phyloP scores from a whole-genome alignment of 2,797 vertebrate species.

The Chrysocyon brachyurus region DNA sequence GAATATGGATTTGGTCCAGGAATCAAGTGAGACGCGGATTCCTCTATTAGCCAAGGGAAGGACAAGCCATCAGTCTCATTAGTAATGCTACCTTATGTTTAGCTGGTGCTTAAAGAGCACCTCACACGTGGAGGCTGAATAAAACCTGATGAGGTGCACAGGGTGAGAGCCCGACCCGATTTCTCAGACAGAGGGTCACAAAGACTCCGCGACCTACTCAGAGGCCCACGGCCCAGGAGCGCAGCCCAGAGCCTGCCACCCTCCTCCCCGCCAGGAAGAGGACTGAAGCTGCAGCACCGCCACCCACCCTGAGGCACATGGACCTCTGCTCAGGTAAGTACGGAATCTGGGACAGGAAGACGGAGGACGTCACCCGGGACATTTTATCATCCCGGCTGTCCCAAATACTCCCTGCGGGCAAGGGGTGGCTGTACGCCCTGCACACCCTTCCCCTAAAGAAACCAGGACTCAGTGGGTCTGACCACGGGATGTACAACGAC shows the following conservation, averaged over 20 bases:
- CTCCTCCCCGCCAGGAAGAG: not conserved
- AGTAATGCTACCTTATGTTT: not conserved
- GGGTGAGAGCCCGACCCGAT: not conserved
- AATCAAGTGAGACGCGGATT: constrained; percentile 39
- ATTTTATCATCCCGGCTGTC: constrained; percentile 14
- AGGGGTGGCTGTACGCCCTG: not conserved
- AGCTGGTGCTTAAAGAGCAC: constrained; percentile 36
- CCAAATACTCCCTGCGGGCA: not conserved
- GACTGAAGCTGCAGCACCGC: not conserved
- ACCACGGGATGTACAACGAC: constrained; percentile 24
- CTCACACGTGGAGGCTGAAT: constrained; percentile 34
- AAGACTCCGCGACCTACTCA: constrained; percentile 9
- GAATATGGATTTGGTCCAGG: not conserved
- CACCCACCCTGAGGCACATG: constrained; percentile 19
- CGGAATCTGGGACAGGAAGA: constrained; percentile 51
- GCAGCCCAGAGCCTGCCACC: not conserved
- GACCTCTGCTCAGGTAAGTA: not conserved
- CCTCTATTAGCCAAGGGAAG: not conserved
- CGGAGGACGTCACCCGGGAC: not conserved
- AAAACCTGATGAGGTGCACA: constrained; percentile 32
- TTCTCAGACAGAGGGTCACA: constrained; percentile 39
- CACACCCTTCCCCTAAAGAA: not conserved
- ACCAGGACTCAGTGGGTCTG: constrained; percentile 18
- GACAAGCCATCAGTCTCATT: not conserved
- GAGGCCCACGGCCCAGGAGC: constrained; percentile 61